phyloP scores from a whole-genome alignment of 2,113 vertebrate genomes.

The Tragelaphus scriptus region DNA sequence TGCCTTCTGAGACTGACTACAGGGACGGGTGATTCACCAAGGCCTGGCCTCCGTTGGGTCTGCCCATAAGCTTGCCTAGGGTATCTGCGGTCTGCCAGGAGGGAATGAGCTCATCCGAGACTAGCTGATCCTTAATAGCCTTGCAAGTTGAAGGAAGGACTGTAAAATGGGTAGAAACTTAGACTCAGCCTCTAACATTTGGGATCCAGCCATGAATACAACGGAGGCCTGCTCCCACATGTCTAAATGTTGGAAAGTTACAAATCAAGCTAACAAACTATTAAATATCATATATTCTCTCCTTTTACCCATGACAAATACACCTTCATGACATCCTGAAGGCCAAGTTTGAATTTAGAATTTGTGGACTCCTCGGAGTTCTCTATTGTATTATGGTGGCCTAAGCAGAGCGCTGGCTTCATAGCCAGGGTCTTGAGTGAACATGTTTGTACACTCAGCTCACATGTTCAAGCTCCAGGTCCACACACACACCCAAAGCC shows the following conservation, averaged over 20 bases:
- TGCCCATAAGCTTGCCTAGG: not conserved
- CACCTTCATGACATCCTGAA: not conserved
- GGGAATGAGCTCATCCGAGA: not conserved
- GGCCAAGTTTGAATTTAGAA: not conserved
- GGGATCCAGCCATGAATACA: not conserved
- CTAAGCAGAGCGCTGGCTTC: not conserved
- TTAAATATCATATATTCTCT: not conserved
- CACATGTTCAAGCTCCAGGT: not conserved
- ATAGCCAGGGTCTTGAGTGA: not conserved
- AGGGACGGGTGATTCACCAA: not conserved
- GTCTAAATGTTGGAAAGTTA: not conserved
- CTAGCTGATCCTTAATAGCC: not conserved
- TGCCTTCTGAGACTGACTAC: not conserved
- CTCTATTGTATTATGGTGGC: not conserved
- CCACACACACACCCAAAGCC: not conserved
- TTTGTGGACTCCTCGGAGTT: not conserved
- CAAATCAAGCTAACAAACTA: not conserved
- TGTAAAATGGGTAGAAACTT: not conserved
- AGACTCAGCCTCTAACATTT: not conserved
- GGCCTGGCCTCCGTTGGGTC: not conserved
- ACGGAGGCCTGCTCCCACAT: not conserved
- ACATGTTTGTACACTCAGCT: not conserved
- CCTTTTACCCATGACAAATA: not conserved
- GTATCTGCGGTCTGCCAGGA: not conserved
- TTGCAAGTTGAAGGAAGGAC: not conserved